phyloP scores from a whole-genome alignment of 2,113 vertebrate genomes.

The Bubo bubo region DNA sequence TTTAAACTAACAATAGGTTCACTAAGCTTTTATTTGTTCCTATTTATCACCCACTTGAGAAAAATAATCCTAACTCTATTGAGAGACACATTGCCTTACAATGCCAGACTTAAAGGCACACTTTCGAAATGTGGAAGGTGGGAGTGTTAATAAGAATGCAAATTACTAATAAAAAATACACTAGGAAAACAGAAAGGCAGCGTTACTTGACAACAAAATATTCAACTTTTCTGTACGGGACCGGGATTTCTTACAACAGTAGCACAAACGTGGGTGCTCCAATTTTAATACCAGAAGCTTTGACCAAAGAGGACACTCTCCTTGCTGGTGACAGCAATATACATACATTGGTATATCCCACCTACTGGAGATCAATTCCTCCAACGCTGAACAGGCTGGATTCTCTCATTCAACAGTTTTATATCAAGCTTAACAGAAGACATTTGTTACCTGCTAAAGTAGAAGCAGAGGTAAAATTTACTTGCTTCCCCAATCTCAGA shows the following conservation, averaged over 20 bases:
- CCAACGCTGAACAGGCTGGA: neutral
- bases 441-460: neutral
- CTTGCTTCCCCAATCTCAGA: neutral
- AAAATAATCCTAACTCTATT: neutral
- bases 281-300: neutral
- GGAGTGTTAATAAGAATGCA: neutral
- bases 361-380: neutral
- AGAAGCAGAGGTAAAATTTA: neutral
- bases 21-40: neutral
- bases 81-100: neutral
- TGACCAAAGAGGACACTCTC: neutral
- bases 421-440: neutral
- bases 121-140: neutral
- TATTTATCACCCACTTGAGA: neutral
- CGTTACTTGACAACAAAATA: neutral
- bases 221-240: neutral
- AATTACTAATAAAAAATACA: neutral
- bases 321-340: neutral
- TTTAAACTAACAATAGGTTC: neutral
- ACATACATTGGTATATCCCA: neutral
- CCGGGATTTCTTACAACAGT: neutral
- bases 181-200: neutral
- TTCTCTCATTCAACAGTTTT: neutral
- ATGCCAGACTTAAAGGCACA: neutral
- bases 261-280: neutral